Conservation (phyloP, 1,140 invertebrate species). For the Asbolus verrucosus region DNA sequence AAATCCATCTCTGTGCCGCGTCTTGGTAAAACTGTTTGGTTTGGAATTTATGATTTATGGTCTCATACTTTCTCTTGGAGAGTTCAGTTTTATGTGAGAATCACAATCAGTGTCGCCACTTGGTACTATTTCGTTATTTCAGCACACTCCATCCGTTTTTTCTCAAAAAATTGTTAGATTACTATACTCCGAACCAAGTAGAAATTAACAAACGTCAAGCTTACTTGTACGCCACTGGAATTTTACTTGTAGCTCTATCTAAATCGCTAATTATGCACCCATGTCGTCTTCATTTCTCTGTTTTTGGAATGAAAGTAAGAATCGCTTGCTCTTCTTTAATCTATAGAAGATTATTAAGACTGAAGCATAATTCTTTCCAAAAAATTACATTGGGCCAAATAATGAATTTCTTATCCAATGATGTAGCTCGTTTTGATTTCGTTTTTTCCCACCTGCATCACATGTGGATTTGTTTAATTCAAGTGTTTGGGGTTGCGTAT, state of each 20-base stretch:
- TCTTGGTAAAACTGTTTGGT: conserved; percentile 63
- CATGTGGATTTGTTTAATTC: background rate
- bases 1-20: conserved; percentile 63
- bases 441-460: background rate
- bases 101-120: background rate
- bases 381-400: conserved; percentile 85
- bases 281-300: conserved; percentile 78
- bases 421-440: conserved; percentile 76
- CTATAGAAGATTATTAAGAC: conserved; percentile 80
- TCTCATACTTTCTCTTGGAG: conserved; percentile 66
- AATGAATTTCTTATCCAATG: conserved; percentile 88
- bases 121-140: background rate
- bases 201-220: conserved; percentile 68
- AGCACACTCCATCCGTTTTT: conserved; percentile 54
- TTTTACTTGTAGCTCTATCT: conserved; percentile 76
- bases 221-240: conserved; percentile 76
- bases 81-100: conserved; percentile 68
- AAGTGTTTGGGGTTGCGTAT: background rate
- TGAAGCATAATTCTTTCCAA: conserved; percentile 76
- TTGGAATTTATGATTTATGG: conserved; percentile 65
- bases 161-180: conserved; percentile 69
- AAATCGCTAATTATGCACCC: conserved; percentile 78
- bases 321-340: conserved; percentile 84
- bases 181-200: conserved; percentile 70
- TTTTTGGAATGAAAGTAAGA: conserved; percentile 80